These are phyloP conservation scores for Gymnopithys bicolor DNA, from an alignment of 2,797 vertebrate genomes.

Conservation along the genomic window DNA sequence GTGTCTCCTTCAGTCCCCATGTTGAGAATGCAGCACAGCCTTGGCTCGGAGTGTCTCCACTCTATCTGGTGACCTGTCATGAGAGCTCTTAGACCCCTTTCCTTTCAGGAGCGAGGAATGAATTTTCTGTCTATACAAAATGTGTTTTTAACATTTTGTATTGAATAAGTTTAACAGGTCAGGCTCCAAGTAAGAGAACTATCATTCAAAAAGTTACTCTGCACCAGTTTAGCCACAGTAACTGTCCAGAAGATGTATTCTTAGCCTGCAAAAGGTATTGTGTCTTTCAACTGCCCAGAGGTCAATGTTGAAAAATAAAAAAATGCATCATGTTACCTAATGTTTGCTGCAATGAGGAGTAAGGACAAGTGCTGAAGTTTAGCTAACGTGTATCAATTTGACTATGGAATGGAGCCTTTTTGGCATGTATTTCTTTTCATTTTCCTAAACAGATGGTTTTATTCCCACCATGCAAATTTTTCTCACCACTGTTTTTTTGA, in stretches of 20 bases:
- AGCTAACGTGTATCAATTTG: neutral
- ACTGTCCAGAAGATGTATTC: neutral
- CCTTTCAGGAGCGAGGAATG: neutral
- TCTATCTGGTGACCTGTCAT: neutral
- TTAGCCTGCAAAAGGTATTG: neutral
- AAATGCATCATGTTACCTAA: neutral
- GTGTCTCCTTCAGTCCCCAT: neutral
- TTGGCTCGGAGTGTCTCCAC: neutral
- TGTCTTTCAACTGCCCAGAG: neutral
- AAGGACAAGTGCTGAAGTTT: neutral
- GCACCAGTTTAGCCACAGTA: neutral
- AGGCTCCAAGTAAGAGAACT: neutral
- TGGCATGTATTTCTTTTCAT: neutral
- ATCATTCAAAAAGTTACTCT: neutral
- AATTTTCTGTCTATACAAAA: neutral
- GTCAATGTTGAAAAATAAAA: neutral
- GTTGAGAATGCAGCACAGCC: neutral
- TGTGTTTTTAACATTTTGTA: neutral
- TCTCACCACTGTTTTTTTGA: neutral
- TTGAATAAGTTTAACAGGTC: neutral
- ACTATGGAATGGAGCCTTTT: neutral
- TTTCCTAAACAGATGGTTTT: conserved; percentile 23
- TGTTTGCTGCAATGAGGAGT: neutral
- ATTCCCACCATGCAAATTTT: neutral
- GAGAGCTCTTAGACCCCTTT: neutral